Evolutionary conservation across 2,888 invertebrate species (phyloP), one percentile per base, ranked within the genome.

Genomic region (Dynastes grantii): DNA sequence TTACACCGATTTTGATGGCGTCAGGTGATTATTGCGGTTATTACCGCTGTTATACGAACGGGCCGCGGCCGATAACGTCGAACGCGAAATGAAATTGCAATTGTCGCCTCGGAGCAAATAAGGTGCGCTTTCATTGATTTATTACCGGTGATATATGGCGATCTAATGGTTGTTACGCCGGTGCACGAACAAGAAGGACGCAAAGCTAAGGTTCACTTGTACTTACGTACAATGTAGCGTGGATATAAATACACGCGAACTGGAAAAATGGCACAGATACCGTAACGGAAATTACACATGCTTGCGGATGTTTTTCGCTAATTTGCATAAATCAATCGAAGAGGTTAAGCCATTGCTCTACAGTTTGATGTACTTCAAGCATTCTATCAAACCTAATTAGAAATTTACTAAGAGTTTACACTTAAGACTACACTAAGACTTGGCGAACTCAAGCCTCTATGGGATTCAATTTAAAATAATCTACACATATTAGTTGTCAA

Each of bases 61-160:
- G 40, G 40, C 49, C 27, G 45, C 45, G 61, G 40, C 61, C 73
- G 73, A 75, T 75, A 63, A 75, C 73, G 73, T 75, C 61, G 73
- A 75, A 75, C 61, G 73, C 73, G 55, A 75, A 75, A 75, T 75
- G 73, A 75, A 75, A 75, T 75, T 75, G 73, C 73, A 61, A 75
- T 75, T 75, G 73, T 75, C 73, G 73, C 73, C 73, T 49, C 73
- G 22, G 73, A 75, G 73, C 73, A 75, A 75, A 75, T 49, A 75
- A 75, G 73, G 73, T 75, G 73, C 73, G 73, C 73, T 45, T 75
- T 75, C 73, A 45, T 61, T 75, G 73, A 75, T 75, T 75, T 75
- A 75, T 75, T 75, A 45, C 61, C 9, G 22, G 61, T 75, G 61
- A 75, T 75, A 61, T 75, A 75, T 75, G 73, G 73, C 61, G 61